phyloP scores from a whole-genome alignment of 1,140 invertebrate genomes.

The Aphidius gifuensis region DNA sequence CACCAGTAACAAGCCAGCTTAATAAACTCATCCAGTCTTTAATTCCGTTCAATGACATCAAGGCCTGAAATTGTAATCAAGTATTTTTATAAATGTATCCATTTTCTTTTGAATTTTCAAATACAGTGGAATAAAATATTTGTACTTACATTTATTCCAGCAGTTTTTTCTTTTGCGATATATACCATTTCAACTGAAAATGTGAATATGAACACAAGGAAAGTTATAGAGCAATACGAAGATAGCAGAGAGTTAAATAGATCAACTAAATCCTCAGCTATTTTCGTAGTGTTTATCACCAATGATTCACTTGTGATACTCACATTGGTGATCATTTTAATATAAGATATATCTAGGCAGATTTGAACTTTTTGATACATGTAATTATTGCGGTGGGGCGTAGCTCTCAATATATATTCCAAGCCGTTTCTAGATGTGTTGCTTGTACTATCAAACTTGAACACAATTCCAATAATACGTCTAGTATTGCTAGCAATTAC shows the following conservation, averaged over 20 bases:
- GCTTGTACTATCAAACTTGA: slow-evolving; percentile 28
- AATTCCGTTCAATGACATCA: slow-evolving; percentile 51
- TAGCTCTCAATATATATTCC: slow-evolving; percentile 42
- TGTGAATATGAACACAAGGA: slow-evolving; percentile 42
- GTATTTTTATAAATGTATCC: no score
- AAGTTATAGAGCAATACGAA: slow-evolving; percentile 29
- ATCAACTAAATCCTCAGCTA: slow-evolving; percentile 27
- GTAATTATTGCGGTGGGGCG: slow-evolving; percentile 35
- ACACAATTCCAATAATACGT: slow-evolving; percentile 37
- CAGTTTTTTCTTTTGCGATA: slow-evolving; percentile 46
- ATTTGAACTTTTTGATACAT: background rate
- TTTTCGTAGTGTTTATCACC: no score
- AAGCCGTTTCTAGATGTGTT: slow-evolving; percentile 31
- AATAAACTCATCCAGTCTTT: slow-evolving; percentile 43
- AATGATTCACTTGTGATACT: no score
- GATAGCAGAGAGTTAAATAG: slow-evolving; percentile 33
- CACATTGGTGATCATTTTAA: slow-evolving; percentile 27
- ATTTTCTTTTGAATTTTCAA: no score
- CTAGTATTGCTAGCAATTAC: slow-evolving; percentile 24
- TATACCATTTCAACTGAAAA: slow-evolving; percentile 45
- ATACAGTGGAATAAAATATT: no score
- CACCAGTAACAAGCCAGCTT: slow-evolving; percentile 46
- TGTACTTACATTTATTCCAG: slow-evolving; percentile 35
- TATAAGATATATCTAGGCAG: slow-evolving; percentile 29
- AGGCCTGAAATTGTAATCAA: no score